Conservation (phyloP, 53 echinoderm and acorn worm genomes). For the Temnopleurus reevesii region DNA sequence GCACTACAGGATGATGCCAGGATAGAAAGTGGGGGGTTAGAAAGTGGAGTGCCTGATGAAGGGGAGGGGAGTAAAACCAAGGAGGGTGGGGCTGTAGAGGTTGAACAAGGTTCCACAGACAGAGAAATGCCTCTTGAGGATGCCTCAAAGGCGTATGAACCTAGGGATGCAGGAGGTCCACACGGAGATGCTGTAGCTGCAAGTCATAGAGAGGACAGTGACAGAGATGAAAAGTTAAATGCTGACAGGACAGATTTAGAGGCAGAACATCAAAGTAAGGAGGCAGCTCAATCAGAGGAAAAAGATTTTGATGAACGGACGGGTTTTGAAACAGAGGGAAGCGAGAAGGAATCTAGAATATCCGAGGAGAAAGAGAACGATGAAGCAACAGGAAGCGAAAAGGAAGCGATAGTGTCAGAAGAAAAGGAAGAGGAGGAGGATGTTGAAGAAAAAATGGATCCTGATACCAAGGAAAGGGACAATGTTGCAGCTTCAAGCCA, state of each 20-base stretch:
- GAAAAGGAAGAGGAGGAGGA: background rate
- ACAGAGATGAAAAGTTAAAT: background rate
- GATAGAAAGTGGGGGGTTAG: too few relatives aligned
- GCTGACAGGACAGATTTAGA: background rate
- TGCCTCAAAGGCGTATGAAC: background rate
- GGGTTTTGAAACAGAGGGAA: background rate
- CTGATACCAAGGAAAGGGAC: background rate
- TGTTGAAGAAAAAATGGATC: background rate
- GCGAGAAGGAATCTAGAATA: background rate
- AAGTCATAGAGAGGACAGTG: too few relatives aligned
- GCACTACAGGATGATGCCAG: too few relatives aligned
- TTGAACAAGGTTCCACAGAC: background rate
- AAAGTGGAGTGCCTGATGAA: background rate
- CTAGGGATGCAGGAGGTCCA: constrained; percentile 4
- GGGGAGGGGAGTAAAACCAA: background rate
- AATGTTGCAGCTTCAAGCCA: constrained; percentile 11
- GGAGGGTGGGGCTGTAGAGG: background rate
- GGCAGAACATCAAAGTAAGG: background rate
- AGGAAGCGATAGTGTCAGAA: background rate
- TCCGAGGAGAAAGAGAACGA: background rate
- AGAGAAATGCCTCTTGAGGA: background rate
- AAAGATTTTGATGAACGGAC: background rate
- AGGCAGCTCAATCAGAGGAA: background rate
- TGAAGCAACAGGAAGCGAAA: background rate
- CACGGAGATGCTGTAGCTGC: background rate